Evolutionary conservation across 2,888 invertebrate genomes (phyloP), one percentile per base, ranked within the genome.

Genomic region (Saturnia japonica): DNA sequence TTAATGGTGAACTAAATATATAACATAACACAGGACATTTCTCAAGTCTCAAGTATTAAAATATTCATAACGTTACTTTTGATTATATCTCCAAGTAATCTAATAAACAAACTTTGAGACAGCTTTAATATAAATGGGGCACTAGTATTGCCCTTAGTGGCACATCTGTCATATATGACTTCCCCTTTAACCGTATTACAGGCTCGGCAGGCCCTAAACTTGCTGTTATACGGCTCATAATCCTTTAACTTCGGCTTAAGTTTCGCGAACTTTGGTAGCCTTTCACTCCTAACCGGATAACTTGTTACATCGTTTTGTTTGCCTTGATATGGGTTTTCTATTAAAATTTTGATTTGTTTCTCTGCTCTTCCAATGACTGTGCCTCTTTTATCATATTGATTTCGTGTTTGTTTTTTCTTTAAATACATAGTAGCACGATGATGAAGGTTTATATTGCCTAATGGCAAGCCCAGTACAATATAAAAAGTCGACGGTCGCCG

Each of bases 121-220:
- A 68, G 72, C 54, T 71, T 68, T 68, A 74, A 77, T 73, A 74
- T 72, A 73, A 80, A 80, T 76, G 69, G 69, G 67, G 69, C 42
- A 73, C 76, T 78, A 73, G 70, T 74, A 75, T 74, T 71, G 71
- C 69, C 68, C 73, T 75, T 74, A 76, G 76, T 60, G 72, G 70
- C 73, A 70, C 77, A 78, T 75, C 78, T 78, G 74, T 75, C 74
- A 74, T 75, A 70, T 77, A 64, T 40, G 74, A 78, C 75, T 75
- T 77, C 69, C 68, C 68, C 51, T 75, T 76, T 70, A 72, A 73
- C 74, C 68, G 60, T 64, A 70, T 74, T 42, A 60, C 47, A 72
- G 71, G 60, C 72, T 51, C 71, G 64, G 34, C 68, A 71, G 34
- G 47, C 51, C 62, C 75, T 72, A 70, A 76, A 74, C 71, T 75